These are phyloP conservation scores for Emydocephalus ijimae DNA, from an alignment of 2,113 vertebrate species.

Conservation along the genomic window DNA sequence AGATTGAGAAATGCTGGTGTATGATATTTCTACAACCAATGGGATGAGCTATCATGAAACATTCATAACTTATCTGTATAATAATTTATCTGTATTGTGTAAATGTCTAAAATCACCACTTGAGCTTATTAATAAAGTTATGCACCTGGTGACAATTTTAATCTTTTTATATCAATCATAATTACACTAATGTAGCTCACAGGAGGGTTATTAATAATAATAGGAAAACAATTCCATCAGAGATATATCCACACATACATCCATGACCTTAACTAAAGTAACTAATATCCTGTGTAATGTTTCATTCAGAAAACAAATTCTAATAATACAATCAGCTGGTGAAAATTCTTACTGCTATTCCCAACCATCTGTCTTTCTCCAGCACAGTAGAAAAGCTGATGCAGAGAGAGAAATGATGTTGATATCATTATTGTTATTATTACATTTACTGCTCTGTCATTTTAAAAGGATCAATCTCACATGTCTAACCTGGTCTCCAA, in stretches of 20 bases:
- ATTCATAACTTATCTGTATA: background rate
- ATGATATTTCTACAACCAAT: background rate
- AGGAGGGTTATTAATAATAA: background rate
- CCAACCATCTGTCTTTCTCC: constrained; percentile 75
- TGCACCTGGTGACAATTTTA: background rate
- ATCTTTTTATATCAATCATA: background rate
- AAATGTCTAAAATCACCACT: background rate
- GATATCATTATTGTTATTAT: constrained; percentile 20
- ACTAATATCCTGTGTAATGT: constrained; percentile 11
- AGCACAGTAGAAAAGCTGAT: constrained; percentile 58
- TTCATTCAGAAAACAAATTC: constrained; percentile 76
- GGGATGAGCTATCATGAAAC: background rate
- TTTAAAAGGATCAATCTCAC: constrained; percentile 73
- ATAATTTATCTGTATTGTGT: background rate
- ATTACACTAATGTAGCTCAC: background rate
- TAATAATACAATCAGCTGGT: constrained; percentile 78
- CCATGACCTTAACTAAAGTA: background rate
- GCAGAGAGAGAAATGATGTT: background rate
- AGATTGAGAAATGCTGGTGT: background rate
- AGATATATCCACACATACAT: background rate
- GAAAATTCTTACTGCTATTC: constrained; percentile 79
- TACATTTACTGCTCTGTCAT: constrained; percentile 58
- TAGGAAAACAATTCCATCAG: background rate
- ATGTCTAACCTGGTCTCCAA: constrained; percentile 97
- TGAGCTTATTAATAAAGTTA: background rate